Evolutionary conservation across 2,888 invertebrate species (phyloP), one percentile per base, ranked within the genome.

Genomic region (Lycophotia porphyrea): DNA sequence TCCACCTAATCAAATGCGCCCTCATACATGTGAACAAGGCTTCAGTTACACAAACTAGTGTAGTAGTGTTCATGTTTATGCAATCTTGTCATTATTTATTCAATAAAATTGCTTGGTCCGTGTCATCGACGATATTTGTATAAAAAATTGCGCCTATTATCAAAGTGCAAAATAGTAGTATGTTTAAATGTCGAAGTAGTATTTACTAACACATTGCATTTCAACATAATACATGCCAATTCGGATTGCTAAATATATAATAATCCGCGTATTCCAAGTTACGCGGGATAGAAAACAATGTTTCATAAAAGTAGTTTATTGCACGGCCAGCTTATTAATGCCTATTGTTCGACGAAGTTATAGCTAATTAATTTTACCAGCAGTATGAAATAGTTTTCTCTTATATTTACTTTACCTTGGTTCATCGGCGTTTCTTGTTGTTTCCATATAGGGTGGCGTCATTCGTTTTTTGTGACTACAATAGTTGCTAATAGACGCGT

Each of bases 261-360:
- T n/a, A 52, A 66, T 47, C 36, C 21, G 55, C 75, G 65, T 70
- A 78, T 75, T 74, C 68, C 47, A 68, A 87, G 27, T 58, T 18
- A 58, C 31, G 80, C 76, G 66, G 68, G 63, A 66, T 74, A 76
- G 42, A 84, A 84, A 84, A 81, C 81, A 84, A 71, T 76, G 84
- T 76, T 85, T 83, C 80, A 73, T 84, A 81, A 76, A 72, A 75
- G 61, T 77, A 39, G 84, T 88, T 84, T 84, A 86, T 87, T 74
- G 66, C 65, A 71, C 58, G 67, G 36, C 58, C 34, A 52, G 78
- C 63, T 75, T 84, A 84, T 79, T 88, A 86, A 87, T 88, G 77
- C 66, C 72, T 87, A 87, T 78, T 87, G 87, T 88, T 84, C 68
- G 63, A 36, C 36, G n/a, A 78, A 76, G 85, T 77, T 81, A 77